Percentiles rank a stretch among this genome's conserved stretches.
Conservation (phyloP, 1,140 invertebrate species). For the Eubasilissa regina region DNA sequence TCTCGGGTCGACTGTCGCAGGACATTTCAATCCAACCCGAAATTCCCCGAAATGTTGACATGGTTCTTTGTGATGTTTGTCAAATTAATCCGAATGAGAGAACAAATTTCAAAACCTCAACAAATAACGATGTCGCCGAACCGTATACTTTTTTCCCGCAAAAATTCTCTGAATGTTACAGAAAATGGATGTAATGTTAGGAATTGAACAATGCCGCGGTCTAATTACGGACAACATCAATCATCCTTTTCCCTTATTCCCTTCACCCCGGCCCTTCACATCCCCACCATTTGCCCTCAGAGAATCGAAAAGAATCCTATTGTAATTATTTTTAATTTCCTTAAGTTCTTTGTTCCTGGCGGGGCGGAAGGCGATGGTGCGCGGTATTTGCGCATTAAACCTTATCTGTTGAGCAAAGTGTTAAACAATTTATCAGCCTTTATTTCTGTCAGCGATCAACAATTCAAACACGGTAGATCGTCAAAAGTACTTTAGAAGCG, state of each 20-base stretch:
- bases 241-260: constrained; percentile 42
- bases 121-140: neutral
- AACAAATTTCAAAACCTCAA: neutral
- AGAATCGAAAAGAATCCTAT: constrained; percentile 46
- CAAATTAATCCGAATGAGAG: constrained; percentile 11
- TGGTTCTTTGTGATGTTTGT: constrained; percentile 17
- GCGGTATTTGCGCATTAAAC: no score
- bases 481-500: no score
- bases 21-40: constrained; percentile 1
- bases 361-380: constrained; percentile 10
- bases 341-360: constrained; percentile 51
- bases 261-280: neutral
- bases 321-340: constrained; percentile 55
- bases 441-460: no score
- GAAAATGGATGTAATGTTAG: constrained; percentile 37
- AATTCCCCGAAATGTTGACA: neutral
- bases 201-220: constrained; percentile 45
- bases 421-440: no score
- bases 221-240: constrained; percentile 53
- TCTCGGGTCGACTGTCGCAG: neutral
- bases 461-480: no score
- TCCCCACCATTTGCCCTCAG: neutral
- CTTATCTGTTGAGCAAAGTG: no score
- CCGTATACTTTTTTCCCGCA: neutral
- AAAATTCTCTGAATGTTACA: constrained; percentile 30